Base-by-base conservation (phyloP, 23 tunicate species). In the Diplosoma virens region DNA sequence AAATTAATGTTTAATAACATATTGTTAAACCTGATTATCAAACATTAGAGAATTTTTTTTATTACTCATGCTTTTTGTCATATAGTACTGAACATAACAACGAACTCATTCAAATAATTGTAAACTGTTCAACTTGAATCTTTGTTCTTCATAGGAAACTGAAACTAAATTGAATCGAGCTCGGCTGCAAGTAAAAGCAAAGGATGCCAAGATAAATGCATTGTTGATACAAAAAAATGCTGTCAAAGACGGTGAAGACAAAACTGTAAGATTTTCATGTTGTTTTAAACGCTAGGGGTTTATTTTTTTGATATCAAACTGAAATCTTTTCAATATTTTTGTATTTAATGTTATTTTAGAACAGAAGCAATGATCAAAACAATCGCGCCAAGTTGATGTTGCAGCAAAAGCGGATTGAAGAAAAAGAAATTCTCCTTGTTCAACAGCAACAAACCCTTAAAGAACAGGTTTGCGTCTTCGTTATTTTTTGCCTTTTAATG, bases 131-230 rank as follows among this genome's bases (percentile, higher is more conserved):
- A 17, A 22, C 25, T n/a, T n/a, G 22, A 58, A 6, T 58, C 7
- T 17, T 58, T 14, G 33, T 7, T 58, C 33, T 69, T 34, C 29
- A 69, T 58, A 88, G 95, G 95, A 88, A 22, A 20, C 80, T 56
- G 95, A 88, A 67, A 33, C 87, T n/a, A 82, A 88, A 46, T 30
- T 88, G 11, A 79, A 59, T 1, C 82, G 77, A 58, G 81, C 82
- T 5, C 75, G 79, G 0, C 36, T 88, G 41, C 95, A 88, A 47
- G 31, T 77, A 56, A 88, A 88, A 59, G 95, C 95, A 2, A 88
- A 82, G 71, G 87, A 88, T 75, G 95, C 95, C 26, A 88, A 88
- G 47, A 47, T 88, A 30, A 24, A 86, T 28, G 36, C 84, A 25
- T 48, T 88, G 47, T 69, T 20, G 47, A 86, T n/a, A n/a, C n/a